Conservation (phyloP, 2,113 vertebrate genomes). For the Caracal caracal region DNA sequence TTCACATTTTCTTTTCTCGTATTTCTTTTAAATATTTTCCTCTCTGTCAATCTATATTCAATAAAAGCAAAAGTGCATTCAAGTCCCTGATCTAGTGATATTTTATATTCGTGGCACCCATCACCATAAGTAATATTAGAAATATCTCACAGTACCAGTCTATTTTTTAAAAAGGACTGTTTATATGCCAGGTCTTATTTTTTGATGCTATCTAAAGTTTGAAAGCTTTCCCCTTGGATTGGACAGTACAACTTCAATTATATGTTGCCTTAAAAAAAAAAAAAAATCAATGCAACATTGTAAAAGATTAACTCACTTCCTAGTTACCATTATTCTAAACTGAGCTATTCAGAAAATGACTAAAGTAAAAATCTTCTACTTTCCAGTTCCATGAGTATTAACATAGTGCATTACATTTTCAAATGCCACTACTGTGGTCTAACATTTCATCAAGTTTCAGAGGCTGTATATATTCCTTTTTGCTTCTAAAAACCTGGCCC, state of each 20-base stretch:
- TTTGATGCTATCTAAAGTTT: constrained; percentile 68
- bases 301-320: constrained; percentile 81
- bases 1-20: constrained; percentile 82
- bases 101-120: constrained; percentile 74
- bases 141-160: constrained; percentile 72
- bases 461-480: constrained; percentile 73
- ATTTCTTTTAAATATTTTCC: constrained; percentile 84
- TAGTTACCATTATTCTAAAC: constrained; percentile 84
- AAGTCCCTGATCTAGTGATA: constrained; percentile 85
- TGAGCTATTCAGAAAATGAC: constrained; percentile 80
- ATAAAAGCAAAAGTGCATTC: constrained; percentile 85
- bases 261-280: constrained; percentile 76
- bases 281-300: constrained; percentile 72
- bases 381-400: constrained; percentile 86
- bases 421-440: constrained; percentile 79
- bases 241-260: constrained; percentile 84
- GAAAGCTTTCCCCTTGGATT: constrained; percentile 70
- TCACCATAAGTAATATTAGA: constrained; percentile 44
- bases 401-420: constrained; percentile 83
- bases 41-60: constrained; percentile 72
- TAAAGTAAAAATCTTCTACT: constrained; percentile 81
- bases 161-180: constrained; percentile 59
- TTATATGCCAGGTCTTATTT: constrained; percentile 58
- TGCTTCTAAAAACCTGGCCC: constrained; percentile 77
- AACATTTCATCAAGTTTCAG: constrained; percentile 81